Evolutionary conservation across 1,140 invertebrate genomes (phyloP), one percentile per base, ranked within the genome.

Genomic region (Spodoptera frugiperda): DNA sequence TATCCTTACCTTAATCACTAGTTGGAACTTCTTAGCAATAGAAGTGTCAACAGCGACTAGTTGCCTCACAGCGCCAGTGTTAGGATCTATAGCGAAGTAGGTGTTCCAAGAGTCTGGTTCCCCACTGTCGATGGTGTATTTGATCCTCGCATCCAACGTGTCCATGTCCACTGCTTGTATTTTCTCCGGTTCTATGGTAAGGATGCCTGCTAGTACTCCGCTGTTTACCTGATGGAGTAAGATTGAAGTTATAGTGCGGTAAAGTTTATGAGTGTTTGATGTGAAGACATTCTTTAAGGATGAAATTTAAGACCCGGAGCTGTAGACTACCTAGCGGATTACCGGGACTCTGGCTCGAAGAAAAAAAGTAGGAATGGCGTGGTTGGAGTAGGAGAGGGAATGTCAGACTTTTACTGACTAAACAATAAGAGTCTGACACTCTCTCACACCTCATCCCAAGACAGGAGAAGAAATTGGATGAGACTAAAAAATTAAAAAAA

Each of bases 101-200:
- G 97, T 96, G 0, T 95, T 94, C 91, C 97, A 98, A 70, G 96
- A 96, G 0, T 95, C 92, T 0, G 97, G 97, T 81, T 95, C 96
- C 8, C 98, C 98, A 79, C 96, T 97, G 5, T 97, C 95, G 85
- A 98, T 98, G 25, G 95, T 97, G 88, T 98, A 98, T 59, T 95
- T 95, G 65, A 98, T 97, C 0, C 96, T 95, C 0, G 97, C 96
- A 85, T 97, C 97, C 10, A 98, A 95, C 0, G 97, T 98, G 86
- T 98, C 98, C 95, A 97, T 97, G 88, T 98, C 97, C 0, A 98
- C 96, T 0, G 97, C 98, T 92, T 98, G 97, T 68, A 98, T 98
- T 84, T 97, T 97, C 86, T 98, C 98, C 0, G 98, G 98, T n/a
- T 95, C 94, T 21, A 98, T 96, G 71, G 96, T 96, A 1, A 98